Percentiles rank a stretch among this genome's conserved stretches.
phyloP scores from a whole-genome alignment of 2,888 invertebrate genomes.

The Mesochorus sp. region DNA sequence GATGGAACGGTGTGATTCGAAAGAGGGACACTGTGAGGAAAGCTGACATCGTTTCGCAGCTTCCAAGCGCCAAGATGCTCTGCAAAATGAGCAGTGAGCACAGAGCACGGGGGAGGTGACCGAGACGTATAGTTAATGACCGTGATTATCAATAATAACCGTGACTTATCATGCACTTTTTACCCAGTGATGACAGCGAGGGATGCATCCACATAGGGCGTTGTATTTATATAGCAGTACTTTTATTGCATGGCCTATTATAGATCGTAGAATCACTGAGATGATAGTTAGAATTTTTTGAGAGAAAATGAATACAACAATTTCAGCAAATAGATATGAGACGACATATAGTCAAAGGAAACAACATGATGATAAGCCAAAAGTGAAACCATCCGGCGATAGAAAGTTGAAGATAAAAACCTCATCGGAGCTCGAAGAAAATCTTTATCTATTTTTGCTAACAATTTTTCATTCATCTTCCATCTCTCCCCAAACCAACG shows the following conservation, averaged over 20 bases:
- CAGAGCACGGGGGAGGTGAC: conserved; percentile 14
- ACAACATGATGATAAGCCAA: no score
- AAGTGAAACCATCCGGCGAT: no score
- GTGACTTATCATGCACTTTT: conserved; percentile 67
- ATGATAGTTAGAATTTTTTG: neutral
- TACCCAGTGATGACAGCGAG: conserved; percentile 63
- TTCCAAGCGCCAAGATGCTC: conserved; percentile 15
- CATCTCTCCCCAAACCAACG: neutral
- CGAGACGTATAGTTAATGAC: conserved; percentile 66
- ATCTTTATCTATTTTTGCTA: neutral
- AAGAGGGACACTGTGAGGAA: conserved; percentile 21
- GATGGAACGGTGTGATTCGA: conserved; percentile 11
- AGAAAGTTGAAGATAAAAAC: neutral
- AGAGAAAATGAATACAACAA: no score
- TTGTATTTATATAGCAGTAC: conserved; percentile 11
- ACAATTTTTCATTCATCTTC: conserved; percentile 49
- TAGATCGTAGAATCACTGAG: neutral
- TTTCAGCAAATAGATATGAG: no score
- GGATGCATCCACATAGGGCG: conserved; percentile 43
- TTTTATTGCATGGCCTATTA: conserved; percentile 4
- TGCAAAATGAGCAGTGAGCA: neutral
- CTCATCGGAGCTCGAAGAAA: neutral
- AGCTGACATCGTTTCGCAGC: conserved; percentile 41
- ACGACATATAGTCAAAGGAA: no score
- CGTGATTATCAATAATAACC: conserved; percentile 71